phyloP scores from a whole-genome alignment of 2,888 invertebrate species.

The Sycophila texana region DNA sequence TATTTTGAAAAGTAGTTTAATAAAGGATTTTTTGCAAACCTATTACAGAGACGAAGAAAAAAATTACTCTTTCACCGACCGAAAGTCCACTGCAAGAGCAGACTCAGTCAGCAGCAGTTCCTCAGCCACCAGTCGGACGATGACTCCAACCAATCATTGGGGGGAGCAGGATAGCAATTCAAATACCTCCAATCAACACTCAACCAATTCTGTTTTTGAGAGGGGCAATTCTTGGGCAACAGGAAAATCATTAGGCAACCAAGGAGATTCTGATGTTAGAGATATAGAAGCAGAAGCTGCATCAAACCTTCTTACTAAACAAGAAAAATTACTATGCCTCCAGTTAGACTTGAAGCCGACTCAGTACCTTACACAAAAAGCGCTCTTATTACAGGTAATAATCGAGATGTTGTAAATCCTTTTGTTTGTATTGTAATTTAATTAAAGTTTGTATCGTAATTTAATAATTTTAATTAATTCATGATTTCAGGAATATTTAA shows the following conservation, averaged over 20 bases:
- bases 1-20: neutral
- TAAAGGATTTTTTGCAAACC: constrained; percentile 16
- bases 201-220: constrained; percentile 71
- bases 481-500: constrained; percentile 72
- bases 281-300: constrained; percentile 72
- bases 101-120: constrained; percentile 73
- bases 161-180: constrained; percentile 72
- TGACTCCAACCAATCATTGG: constrained; percentile 73
- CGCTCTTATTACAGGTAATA: constrained; percentile 85
- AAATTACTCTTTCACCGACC: constrained; percentile 90
- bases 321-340: constrained; percentile 73
- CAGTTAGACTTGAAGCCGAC: constrained; percentile 88
- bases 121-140: constrained; percentile 73
- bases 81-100: constrained; percentile 89
- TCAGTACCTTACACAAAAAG: constrained; percentile 92
- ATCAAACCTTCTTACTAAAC: constrained; percentile 72
- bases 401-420: neutral
- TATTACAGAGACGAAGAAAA: constrained; percentile 83
- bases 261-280: constrained; percentile 65
- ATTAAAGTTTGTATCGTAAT: neutral
- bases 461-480: constrained; percentile 1
- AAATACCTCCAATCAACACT: constrained; percentile 68
- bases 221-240: constrained; percentile 76
- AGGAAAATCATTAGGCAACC: constrained; percentile 61
- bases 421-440: constrained; percentile 6